phyloP scores from a whole-genome alignment of 2,888 invertebrate genomes.

The Ellobium chinense region DNA sequence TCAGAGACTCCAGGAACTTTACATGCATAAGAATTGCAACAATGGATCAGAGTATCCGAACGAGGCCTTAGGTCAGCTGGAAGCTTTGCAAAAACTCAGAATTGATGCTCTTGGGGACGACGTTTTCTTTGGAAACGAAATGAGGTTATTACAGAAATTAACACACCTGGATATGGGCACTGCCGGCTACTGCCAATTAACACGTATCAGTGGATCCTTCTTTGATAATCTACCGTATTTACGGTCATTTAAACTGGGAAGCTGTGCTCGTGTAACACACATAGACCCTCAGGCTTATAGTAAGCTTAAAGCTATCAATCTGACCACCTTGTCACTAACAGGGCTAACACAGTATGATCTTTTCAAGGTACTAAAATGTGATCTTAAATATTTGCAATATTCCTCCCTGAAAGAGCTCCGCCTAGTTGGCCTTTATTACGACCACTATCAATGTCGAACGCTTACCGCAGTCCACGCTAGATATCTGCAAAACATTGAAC shows the following conservation, averaged over 20 bases:
- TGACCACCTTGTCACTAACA: background rate
- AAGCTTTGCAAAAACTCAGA: too few species aligned
- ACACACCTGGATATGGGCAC: too few species aligned
- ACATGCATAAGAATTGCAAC: too few species aligned
- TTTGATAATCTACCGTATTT: constrained; percentile 12
- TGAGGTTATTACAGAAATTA: too few species aligned
- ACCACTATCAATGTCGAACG: background rate
- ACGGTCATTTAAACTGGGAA: background rate
- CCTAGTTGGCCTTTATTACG: background rate
- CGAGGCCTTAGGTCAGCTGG: too few species aligned
- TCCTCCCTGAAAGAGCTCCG: background rate
- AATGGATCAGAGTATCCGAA: too few species aligned
- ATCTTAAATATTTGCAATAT: background rate
- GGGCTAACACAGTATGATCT: background rate
- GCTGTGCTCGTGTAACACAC: background rate
- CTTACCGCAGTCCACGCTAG: background rate
- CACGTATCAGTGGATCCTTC: too few species aligned
- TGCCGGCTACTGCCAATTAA: too few species aligned
- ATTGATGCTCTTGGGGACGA: too few species aligned
- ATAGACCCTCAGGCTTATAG: background rate
- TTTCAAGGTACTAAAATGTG: background rate
- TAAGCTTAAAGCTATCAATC: background rate
- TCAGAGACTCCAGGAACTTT: too few species aligned
- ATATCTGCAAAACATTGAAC: background rate
- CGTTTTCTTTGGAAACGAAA: too few species aligned